Evolutionary conservation across 1,140 invertebrate genomes (phyloP), one percentile per base, ranked within the genome.

Genomic region (Goniozus legneri): DNA sequence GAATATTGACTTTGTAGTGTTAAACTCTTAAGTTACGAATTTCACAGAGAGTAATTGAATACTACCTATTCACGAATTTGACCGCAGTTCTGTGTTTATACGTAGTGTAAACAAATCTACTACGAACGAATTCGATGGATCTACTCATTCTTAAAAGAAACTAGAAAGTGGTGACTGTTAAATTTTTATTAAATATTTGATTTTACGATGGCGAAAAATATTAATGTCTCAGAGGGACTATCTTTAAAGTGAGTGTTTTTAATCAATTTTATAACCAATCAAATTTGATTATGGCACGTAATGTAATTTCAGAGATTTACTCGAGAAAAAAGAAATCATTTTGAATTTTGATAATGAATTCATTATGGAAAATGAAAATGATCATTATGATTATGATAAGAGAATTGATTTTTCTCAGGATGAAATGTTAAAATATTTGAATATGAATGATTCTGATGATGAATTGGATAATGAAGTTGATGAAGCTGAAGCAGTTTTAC

Each of bases 291-390:
- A n/a, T n/a, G n/a, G n/a, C n/a, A n/a, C n/a, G n/a, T n/a, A n/a
- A n/a, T n/a, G n/a, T n/a, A 27, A 27, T 50, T 49, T 34, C 16
- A 67, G 64, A 8, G 64, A 67, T 38, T 47, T 67, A 18, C 47
- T 56, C 3, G 30, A 14, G 2, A 13, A 55, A 8, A 31, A 58
- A n/a, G 64, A 62, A 1, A 2, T 64, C 7, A 24, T 44, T 0
- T 42, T 65, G 19, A 52, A 60, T 24, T 18, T 53, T 15, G 44
- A 38, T 7, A 40, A 54, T 8, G 24, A 56, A 0, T 50, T 48
- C 30, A 30, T 24, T 2, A 18, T 38, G 7, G 54, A 60, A 30
- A 20, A 51, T 15, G 44, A 42, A 10, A 40, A 54, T 8, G 24
- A 56, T 15, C 1, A 44, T 10, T 32, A 45, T 0, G n/a, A 36